These are phyloP conservation scores for Eumacrocentrus americanus DNA, from an alignment of 2,888 invertebrate species.

Conservation along the genomic window DNA sequence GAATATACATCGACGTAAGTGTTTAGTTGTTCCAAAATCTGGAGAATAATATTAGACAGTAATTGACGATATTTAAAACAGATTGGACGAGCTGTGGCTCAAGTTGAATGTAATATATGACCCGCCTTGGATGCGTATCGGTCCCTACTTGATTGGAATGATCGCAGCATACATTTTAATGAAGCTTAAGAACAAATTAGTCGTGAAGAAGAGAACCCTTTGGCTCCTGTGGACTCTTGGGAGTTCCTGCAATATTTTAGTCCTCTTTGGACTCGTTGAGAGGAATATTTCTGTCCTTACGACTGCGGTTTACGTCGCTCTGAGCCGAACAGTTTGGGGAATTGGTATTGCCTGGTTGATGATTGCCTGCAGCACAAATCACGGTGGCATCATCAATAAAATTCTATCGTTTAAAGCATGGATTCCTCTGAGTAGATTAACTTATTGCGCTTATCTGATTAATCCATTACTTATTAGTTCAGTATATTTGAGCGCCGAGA, in stretches of 20 bases:
- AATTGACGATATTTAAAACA: conserved; percentile 38
- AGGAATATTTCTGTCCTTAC: conserved; percentile 61
- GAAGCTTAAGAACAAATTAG: conserved; percentile 49
- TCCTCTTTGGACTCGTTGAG: conserved; percentile 60
- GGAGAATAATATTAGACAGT: neutral
- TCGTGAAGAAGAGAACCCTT: conserved; percentile 48
- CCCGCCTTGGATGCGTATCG: conserved; percentile 58
- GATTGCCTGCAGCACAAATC: conserved; percentile 65
- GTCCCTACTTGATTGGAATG: conserved; percentile 60
- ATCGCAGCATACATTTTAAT: conserved; percentile 62
- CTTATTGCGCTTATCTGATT: conserved; percentile 67
- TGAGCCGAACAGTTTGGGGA: conserved; percentile 65
- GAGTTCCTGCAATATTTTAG: conserved; percentile 57
- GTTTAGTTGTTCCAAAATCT: conserved; percentile 3
- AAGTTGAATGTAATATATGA: conserved; percentile 59
- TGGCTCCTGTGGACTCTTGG: conserved; percentile 57
- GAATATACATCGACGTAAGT: conserved; percentile 62
- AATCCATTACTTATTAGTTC: conserved; percentile 66
- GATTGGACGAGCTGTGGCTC: conserved; percentile 59
- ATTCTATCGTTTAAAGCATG: conserved; percentile 55
- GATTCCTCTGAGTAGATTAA: conserved; percentile 64
- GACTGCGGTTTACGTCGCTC: conserved; percentile 63
- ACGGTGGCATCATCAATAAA: conserved; percentile 61
- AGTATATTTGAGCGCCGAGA: conserved; percentile 57
- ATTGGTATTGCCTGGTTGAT: conserved; percentile 66